A percentile compares a stretch with the other conserved stretches of the same genome.
These are phyloP conservation scores for Sciurus vulgaris DNA, from an alignment of 2,797 vertebrate genomes.

Conservation along the genomic window DNA sequence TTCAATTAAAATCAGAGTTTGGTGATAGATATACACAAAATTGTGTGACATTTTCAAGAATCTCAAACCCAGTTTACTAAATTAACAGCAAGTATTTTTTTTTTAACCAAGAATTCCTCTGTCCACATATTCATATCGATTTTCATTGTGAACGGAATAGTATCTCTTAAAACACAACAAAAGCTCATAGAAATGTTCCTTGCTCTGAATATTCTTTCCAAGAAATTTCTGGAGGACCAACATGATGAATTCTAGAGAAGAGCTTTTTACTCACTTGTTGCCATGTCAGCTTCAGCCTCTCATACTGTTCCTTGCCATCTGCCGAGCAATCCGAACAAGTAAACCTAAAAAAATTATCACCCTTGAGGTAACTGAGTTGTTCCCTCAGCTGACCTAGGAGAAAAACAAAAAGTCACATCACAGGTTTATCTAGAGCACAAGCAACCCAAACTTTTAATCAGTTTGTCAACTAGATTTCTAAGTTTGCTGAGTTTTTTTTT, in stretches of 20 bases:
- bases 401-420: conserved; percentile 71
- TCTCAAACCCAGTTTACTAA: conserved; percentile 28
- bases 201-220: not conserved
- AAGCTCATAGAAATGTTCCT: not conserved
- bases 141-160: not conserved
- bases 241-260: not conserved
- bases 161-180: not conserved
- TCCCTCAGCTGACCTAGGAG: conserved; percentile 93
- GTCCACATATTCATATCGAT: not conserved
- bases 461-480: not conserved
- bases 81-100: not conserved
- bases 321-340: conserved; percentile 94
- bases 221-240: not conserved
- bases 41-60: conserved; percentile 14
- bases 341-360: conserved; percentile 99
- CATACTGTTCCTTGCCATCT: conserved; percentile 95
- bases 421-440: not conserved
- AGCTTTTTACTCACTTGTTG: conserved; percentile 92
- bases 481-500: not conserved
- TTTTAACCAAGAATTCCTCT: conserved; percentile 8
- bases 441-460: not conserved
- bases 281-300: conserved; percentile 97
- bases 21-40: conserved; percentile 38
- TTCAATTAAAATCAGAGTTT: conserved; percentile 55
- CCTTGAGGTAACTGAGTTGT: conserved; percentile 97